A percentile compares a stretch with the other conserved stretches of the same genome.
Conservation (phyloP, 2,113 vertebrate species). For the Amazona vittata region DNA sequence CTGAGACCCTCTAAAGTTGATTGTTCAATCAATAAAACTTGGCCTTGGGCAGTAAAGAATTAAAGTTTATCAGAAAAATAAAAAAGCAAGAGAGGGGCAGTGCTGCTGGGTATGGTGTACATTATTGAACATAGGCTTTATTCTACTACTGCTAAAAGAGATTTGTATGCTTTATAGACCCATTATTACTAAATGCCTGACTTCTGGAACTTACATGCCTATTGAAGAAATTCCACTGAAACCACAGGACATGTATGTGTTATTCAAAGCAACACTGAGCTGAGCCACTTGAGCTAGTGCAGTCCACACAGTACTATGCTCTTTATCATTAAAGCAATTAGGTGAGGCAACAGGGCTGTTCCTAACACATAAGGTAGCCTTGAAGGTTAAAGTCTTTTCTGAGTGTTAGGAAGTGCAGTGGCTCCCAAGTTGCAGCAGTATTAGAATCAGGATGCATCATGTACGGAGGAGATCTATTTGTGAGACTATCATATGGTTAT, state of each 20-base stretch:
- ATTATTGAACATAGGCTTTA: background rate
- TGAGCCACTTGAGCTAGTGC: no score
- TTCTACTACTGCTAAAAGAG: background rate
- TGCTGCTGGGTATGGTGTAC: background rate
- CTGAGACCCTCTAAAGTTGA: background rate
- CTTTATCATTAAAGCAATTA: background rate
- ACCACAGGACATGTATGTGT: background rate
- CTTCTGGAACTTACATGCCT: background rate
- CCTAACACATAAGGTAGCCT: fast-evolving
- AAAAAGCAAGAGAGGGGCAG: background rate
- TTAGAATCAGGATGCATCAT: background rate
- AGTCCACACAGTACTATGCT: background rate
- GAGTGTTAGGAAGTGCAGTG: background rate
- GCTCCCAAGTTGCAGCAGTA: background rate
- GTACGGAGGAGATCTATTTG: fast-evolving
- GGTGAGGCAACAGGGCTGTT: background rate
- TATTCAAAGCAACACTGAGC: background rate
- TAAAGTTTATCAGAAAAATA: background rate
- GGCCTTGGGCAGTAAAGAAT: background rate
- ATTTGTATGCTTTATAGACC: background rate
- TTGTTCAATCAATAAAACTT: background rate
- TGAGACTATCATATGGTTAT: fast-evolving
- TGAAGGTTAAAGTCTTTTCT: background rate
- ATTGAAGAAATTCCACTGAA: background rate
- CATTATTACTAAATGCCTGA: background rate